Percentiles rank a stretch among this genome's conserved stretches.
Evolutionary conservation across 1,140 invertebrate genomes (phyloP).

Genomic region (Danaus melanippus): DNA sequence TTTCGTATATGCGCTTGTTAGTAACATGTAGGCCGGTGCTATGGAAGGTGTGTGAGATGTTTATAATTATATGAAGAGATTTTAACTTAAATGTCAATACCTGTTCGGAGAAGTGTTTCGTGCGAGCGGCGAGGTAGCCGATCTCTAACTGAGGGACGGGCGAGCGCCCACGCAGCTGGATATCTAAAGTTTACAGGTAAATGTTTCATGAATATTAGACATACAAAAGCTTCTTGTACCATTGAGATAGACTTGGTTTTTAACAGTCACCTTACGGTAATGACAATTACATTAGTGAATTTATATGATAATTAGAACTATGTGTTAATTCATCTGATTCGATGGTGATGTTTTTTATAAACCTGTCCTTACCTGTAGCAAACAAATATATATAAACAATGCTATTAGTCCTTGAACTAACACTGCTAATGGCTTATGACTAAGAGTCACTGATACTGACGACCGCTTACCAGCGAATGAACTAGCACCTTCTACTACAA

Average conservation of each 20-base stretch:
- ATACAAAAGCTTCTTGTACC: not conserved
- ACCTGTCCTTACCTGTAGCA: slow-evolving; percentile 32
- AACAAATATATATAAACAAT: slow-evolving; percentile 30
- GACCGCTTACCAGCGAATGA: slow-evolving; percentile 52
- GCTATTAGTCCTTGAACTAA: slow-evolving; percentile 50
- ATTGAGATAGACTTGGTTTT: slow-evolving; percentile 8
- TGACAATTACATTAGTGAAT: too few relatives aligned
- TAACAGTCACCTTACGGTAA: too few relatives aligned
- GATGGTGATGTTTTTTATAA: too few relatives aligned
- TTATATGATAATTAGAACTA: too few relatives aligned
- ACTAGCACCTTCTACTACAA: slow-evolving; percentile 32
- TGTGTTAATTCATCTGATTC: too few relatives aligned
- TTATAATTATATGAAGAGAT: slow-evolving; percentile 52
- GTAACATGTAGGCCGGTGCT: slow-evolving; percentile 18
- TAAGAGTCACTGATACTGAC: slow-evolving; percentile 35
- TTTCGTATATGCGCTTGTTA: slow-evolving; percentile 66
- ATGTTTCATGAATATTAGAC: slow-evolving; percentile 37
- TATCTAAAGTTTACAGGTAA: slow-evolving; percentile 47
- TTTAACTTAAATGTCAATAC: slow-evolving; percentile 42
- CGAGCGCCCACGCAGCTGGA: slow-evolving; percentile 45
- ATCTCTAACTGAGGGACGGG: slow-evolving; percentile 54
- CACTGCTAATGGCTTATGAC: slow-evolving; percentile 37
- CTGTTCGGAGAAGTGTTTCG: slow-evolving; percentile 64
- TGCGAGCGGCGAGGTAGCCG: slow-evolving; percentile 61
- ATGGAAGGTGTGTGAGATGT: too few relatives aligned